Evolutionary conservation across 2,113 vertebrate genomes (phyloP).

Genomic region (Scortum barcoo): DNA sequence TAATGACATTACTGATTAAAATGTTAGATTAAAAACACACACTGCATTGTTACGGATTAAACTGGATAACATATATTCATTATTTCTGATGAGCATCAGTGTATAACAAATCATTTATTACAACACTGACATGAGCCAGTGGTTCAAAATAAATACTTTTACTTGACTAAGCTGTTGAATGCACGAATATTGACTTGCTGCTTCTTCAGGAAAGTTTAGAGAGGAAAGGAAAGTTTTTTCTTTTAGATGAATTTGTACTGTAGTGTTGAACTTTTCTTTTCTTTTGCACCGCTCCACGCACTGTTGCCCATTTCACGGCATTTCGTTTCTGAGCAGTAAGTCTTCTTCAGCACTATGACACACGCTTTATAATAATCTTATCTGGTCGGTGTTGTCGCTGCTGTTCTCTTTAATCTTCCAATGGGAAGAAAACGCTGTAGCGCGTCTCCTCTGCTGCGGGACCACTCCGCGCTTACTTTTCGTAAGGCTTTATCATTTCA

Average conservation of each 20-base stretch:
- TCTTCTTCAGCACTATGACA: not conserved
- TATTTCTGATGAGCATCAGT: too few relatives aligned
- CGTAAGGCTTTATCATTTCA: slow-evolving; percentile 72
- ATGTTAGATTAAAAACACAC: not conserved
- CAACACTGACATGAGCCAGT: not conserved
- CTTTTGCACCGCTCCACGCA: too few relatives aligned
- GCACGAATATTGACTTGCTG: not conserved
- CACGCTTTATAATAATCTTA: slow-evolving; percentile 12
- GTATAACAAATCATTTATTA: not conserved
- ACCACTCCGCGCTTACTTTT: slow-evolving; percentile 40
- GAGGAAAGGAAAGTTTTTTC: not conserved
- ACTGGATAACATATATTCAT: too few relatives aligned
- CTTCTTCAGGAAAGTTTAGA: not conserved
- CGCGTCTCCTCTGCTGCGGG: not conserved
- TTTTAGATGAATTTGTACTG: not conserved
- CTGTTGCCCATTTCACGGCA: not conserved
- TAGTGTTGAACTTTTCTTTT: not conserved
- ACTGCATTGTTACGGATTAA: not conserved
- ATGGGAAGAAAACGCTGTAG: slow-evolving; percentile 6
- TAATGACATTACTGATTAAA: not conserved
- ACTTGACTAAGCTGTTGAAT: not conserved
- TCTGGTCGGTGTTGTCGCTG: not conserved
- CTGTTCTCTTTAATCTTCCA: slow-evolving; percentile 25
- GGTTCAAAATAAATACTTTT: not conserved
- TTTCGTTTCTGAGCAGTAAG: not conserved